Evolutionary conservation across 2,113 vertebrate species (phyloP), one percentile per base, ranked within the genome.

Genomic region (Microtus oregoni): DNA sequence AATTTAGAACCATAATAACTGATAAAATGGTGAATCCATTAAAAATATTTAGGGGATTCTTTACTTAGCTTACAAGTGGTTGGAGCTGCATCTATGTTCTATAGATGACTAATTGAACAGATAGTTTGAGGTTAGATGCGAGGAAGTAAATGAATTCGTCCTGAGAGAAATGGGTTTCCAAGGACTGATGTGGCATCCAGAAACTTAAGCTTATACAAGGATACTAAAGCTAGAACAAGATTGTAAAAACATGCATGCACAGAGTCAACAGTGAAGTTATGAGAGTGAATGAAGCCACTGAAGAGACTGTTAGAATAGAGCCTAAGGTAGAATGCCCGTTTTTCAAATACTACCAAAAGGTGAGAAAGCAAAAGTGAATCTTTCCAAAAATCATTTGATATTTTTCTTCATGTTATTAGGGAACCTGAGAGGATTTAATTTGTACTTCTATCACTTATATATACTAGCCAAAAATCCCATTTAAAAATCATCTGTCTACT

Each of bases 401-500:
- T 93, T 94, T 88, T 94, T 89, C 63, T 93, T 93, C 75, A 12
- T 35, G 9, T 76, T 87, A 35, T 26, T 82, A 95, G 63, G 50
- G 50, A 72, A 47, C 91, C 20, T 82, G 19, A 90, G 75, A 93
- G n/a, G 72, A 68, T 58, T 50, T 95, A 95, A 94, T 96, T 65
- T 76, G 44, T 89, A 75, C 44, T 52, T 83, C 24, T 89, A 65
- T 86, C 10, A 89, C 12, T 83, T 75, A 75, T 77, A 47, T 85
- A 88, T 87, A 81, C 83, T 38, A 89, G 85, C 65, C 96, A 98
- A 96, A 96, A 77, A 97, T 30, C 94, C 96, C 97, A 96, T 98
- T 97, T 94, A 91, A 97, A 96, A 98, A 97, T 96, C 97, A 97
- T 97, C 89, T 87, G 96, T 87, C 96, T 96, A 50, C 30, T 96